Conservation (phyloP, 2,113 vertebrate species). For the Morone chrysops region DNA sequence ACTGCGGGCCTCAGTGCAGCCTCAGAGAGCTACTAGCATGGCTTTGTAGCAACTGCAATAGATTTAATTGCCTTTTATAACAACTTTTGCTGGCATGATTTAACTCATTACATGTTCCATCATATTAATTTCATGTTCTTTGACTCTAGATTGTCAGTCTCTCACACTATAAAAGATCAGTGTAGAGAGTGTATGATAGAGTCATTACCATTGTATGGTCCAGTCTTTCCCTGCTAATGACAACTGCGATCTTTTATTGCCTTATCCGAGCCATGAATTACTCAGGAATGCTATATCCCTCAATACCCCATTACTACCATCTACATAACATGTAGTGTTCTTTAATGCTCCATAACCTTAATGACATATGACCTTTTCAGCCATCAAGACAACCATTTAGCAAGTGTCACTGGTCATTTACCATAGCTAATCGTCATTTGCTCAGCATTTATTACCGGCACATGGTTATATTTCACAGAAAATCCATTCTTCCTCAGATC, state of each 20-base stretch:
- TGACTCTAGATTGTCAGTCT: constrained; percentile 12
- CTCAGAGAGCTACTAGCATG: neutral
- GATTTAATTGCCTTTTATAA: constrained; percentile 29
- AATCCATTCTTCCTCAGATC: constrained; percentile 44
- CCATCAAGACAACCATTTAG: constrained; percentile 65
- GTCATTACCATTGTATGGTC: constrained; percentile 35
- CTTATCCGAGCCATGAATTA: constrained; percentile 38
- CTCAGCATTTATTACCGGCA: constrained; percentile 43
- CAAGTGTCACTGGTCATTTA: constrained; percentile 62
- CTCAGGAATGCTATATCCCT: constrained; percentile 41
- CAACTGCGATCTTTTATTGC: constrained; percentile 53
- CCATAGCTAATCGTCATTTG: constrained; percentile 47
- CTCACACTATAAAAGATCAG: constrained; percentile 24
- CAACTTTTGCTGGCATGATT: constrained; percentile 9
- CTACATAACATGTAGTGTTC: constrained; percentile 48
- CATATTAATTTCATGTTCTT: constrained; percentile 31
- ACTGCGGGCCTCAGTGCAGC: neutral
- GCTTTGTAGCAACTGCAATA: neutral
- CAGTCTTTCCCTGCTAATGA: constrained; percentile 52
- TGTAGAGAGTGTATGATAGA: constrained; percentile 32
- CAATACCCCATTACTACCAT: constrained; percentile 49
- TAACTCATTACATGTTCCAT: constrained; percentile 25
- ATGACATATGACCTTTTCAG: constrained; percentile 61
- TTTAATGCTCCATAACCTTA: constrained; percentile 69
- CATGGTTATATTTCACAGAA: constrained; percentile 42